A percentile compares a stretch with the other conserved stretches of the same genome.
These are phyloP conservation scores for Hyles vespertilio DNA, from an alignment of 1,140 invertebrate species.

Conservation along the genomic window DNA sequence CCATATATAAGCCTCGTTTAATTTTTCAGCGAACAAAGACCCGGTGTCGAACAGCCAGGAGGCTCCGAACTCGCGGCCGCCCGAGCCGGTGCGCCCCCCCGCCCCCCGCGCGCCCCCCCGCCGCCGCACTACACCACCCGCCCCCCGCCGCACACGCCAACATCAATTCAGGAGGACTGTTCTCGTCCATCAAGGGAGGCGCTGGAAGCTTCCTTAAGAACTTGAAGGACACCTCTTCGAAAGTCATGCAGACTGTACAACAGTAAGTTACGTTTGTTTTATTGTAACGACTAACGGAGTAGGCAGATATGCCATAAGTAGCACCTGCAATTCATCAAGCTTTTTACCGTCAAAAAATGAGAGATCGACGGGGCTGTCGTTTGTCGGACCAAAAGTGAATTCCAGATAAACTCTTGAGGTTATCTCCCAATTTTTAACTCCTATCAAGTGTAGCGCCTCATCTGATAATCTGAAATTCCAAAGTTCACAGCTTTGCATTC, in stretches of 20 bases:
- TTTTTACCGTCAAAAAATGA: too few relatives aligned
- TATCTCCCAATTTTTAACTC: too few relatives aligned
- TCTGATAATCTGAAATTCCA: too few relatives aligned
- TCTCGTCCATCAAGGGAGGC: constrained; percentile 89
- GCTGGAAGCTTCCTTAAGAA: constrained; percentile 94
- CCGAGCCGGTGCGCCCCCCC: constrained; percentile 49
- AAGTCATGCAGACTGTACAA: constrained; percentile 97
- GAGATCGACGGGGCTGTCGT: too few relatives aligned
- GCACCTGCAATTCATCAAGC: too few relatives aligned
- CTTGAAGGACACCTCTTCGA: constrained; percentile 95
- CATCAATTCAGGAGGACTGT: constrained; percentile 78
- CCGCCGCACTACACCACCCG: constrained; percentile 46
- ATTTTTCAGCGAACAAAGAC: constrained; percentile 44
- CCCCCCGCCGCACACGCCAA: constrained; percentile 49
- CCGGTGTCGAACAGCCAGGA: constrained; percentile 39
- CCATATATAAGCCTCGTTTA: constrained; percentile 2
- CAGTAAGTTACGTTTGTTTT: constrained; percentile 80
- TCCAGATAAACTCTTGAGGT: too few relatives aligned
- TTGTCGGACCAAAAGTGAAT: too few relatives aligned
- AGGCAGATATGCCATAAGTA: too few relatives aligned
- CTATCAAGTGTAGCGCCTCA: too few relatives aligned
- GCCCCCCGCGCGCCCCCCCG: constrained; percentile 46
- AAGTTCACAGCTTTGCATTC: too few relatives aligned
- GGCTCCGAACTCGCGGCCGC: constrained; percentile 38
- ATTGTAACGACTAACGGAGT: background rate